Base-by-base conservation (phyloP, 1,140 invertebrate genomes). In the Phocides pigmalion region DNA sequence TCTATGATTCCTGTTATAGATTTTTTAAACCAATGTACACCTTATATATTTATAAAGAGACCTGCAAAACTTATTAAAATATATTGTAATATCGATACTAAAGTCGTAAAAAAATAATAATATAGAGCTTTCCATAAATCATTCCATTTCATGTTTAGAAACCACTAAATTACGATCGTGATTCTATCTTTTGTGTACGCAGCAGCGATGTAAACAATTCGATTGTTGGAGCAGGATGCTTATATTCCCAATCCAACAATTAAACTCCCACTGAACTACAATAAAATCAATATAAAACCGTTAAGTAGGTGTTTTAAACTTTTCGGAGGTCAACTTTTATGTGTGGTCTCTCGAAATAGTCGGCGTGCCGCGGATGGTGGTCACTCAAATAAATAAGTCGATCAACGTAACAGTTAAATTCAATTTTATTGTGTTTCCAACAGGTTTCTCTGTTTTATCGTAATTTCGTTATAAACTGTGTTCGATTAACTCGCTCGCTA, bases 371-470 rank as follows among this genome's bases (percentile, higher is more conserved):
- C 22, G 39, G 39, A 12, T 14, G 62, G 50, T 28, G 56, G 56
- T 47, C 50, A 64, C 51, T 54, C 44, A 70, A 70, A 70, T 65
- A 70, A 70, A 70, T 70, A 59, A 70, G 49, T 37, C 62, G 53
- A 47, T 56, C 62, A 62, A 50, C 32, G 49, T 58, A 50, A 70
- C 56, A 51, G 58, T 70, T 62, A 37, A 32, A 70, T 50, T 25
- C 14, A 51, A 62, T 65, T 70, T 70, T 70, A 70, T 70, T 70
- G 58, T 65, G 67, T 64, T 68, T 64, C 66, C 66, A 64, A 62
- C 53, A 62, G 44, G 49, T 54, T 64, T 37, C 62, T 61, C 53
- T 58, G 74, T 74, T 76, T 70, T 76, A 71, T 72, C 62, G 69
- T 70, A 46, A 65, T 54, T 65, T 70, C 53, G 62, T 53, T 69